Evolutionary conservation across 1,140 invertebrate genomes (phyloP), one percentile per base, ranked within the genome.

Genomic region (Paramacrobiotus metropolitanus): DNA sequence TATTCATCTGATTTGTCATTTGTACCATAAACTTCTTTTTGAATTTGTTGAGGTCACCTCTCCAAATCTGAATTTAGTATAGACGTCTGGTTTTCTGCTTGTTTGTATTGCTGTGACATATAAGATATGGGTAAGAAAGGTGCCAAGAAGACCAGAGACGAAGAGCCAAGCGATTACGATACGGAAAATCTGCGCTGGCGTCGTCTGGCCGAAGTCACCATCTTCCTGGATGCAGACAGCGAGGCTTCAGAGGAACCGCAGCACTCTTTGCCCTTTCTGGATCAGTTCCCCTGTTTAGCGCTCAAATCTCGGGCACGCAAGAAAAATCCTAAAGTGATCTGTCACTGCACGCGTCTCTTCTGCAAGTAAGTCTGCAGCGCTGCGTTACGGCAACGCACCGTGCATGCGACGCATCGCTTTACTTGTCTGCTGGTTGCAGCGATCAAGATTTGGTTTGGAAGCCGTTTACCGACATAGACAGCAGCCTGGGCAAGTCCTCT

Each of bases 331-430:
- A 55, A 55, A 28, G 28, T 55, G 15, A 24, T 55, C 4, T 55
- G 48, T 24, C 48, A 55, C 48, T 55, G 48, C 48, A 55, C 48
- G 15, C 48, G 48, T 9, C 24, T 55, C 15, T 55, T 55, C 28
- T 55, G 48, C 48, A 55, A 55, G 48, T 55, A 28, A 55, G 34
- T 40, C n/a, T 40, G 34, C 34, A 40, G 34, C 34, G 9, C 34
- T 40, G 9, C n/a, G 9, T 15, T 40, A 9, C 34, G 9, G 9
- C n/a, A 15, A 9, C 34, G 9, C 34, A n/a, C n/a, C n/a, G n/a
- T n/a, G n/a, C n/a, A n/a, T n/a, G n/a, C n/a, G 24, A 55, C n/a
- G 34, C 34, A 9, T 40, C n/a, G 34, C 9, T 40, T 40, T 9
- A 40, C n/a, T 40, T 15, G 24, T 55, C 24, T 4, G 28, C 24